phyloP scores from a whole-genome alignment of 1,140 invertebrate species.

The Panonychus citri region DNA sequence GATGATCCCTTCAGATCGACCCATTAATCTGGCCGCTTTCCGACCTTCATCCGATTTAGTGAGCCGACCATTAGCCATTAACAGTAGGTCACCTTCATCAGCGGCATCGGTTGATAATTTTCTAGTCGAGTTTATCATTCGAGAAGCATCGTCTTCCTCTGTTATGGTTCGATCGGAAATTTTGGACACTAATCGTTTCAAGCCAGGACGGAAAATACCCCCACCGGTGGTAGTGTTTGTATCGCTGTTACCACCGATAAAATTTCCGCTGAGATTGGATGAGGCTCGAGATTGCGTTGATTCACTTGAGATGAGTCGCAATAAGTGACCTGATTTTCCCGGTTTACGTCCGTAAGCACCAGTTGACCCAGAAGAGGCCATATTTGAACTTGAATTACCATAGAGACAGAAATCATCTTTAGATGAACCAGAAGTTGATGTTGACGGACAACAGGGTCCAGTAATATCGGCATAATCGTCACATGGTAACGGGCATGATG shows the following conservation, averaged over 20 bases:
- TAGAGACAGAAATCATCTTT: not conserved
- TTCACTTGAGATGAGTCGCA: not conserved
- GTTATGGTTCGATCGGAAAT: conserved; percentile 23
- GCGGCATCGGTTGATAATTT: not conserved
- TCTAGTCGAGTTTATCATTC: not conserved
- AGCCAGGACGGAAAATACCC: conserved; percentile 4
- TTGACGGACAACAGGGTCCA: not conserved
- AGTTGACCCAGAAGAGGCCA: not conserved
- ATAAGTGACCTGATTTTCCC: no score
- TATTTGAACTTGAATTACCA: not conserved
- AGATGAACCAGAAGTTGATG: not conserved
- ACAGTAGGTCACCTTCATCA: not conserved
- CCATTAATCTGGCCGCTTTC: no score
- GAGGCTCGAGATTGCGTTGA: not conserved
- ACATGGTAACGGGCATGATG: conserved; percentile 14
- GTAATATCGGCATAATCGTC: conserved; percentile 14
- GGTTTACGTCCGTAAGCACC: no score
- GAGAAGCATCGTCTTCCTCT: conserved; percentile 12
- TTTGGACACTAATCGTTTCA: conserved; percentile 20
- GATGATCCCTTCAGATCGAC: not conserved
- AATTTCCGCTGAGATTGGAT: conserved; percentile 5
- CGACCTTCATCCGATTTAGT: no score
- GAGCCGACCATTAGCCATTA: not conserved
- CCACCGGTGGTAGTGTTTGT: conserved; percentile 4
- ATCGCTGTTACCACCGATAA: not conserved